phyloP scores from a whole-genome alignment of 2,113 vertebrate species.

The Turdus rufiventris region DNA sequence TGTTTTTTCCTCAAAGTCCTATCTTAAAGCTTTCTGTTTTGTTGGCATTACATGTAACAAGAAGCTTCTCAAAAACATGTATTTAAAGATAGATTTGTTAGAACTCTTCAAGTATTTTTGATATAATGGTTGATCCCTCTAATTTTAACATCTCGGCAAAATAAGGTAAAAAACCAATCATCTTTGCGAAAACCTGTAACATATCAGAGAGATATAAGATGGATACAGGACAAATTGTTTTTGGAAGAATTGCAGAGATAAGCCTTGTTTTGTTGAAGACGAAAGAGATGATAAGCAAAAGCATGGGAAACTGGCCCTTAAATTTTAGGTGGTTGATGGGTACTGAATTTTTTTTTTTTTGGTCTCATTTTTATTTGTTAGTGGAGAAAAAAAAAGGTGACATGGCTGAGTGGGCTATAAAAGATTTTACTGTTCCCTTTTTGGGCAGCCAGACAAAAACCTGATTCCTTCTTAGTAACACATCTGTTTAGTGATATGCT shows the following conservation, averaged over 20 bases:
- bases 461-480: neutral
- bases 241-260: neutral
- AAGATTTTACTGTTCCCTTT: neutral
- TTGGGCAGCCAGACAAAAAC: neutral
- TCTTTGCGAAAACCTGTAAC: rapidly evolving
- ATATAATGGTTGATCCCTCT: neutral
- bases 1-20: neutral
- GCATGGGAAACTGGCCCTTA: neutral
- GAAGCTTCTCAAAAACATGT: neutral
- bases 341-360: neutral
- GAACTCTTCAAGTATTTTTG: neutral
- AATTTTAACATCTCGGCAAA: neutral
- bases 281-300: neutral
- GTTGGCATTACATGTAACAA: neutral
- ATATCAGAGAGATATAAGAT: neutral
- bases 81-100: neutral
- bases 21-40: conserved; percentile 29
- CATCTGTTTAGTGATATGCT: neutral
- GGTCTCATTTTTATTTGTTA: neutral
- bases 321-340: neutral
- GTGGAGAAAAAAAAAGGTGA: neutral
- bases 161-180: neutral
- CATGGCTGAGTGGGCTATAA: neutral
- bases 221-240: neutral
- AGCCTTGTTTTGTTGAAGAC: neutral